Conservation (phyloP, 2,797 vertebrate species). For the Labroides dimidiatus region DNA sequence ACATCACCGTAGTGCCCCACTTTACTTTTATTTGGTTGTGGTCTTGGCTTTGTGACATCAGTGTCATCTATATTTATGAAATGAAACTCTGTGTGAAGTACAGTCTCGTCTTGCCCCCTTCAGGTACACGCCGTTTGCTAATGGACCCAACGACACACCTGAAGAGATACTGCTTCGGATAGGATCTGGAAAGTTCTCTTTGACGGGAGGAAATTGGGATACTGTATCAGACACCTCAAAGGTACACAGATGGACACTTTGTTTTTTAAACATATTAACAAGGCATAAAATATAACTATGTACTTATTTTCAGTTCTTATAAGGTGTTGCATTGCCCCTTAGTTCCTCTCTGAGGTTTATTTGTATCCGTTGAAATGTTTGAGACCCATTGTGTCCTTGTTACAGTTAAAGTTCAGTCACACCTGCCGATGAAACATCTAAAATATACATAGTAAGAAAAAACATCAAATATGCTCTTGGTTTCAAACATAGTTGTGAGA, state of each 20-base stretch:
- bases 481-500: background rate
- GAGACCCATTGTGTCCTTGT: background rate
- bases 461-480: too few species aligned
- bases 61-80: background rate
- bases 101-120: background rate
- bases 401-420: background rate
- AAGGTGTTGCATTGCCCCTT: too few species aligned
- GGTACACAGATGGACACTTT: conserved; percentile 74
- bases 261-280: background rate
- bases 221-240: conserved; percentile 96
- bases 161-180: conserved; percentile 96
- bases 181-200: conserved; percentile 95
- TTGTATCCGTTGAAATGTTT: background rate
- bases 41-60: background rate
- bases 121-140: conserved; percentile 97
- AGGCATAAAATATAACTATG: background rate
- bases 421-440: background rate
- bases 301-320: background rate
- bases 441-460: background rate
- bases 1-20: background rate
- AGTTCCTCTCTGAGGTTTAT: background rate
- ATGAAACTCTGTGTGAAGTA: background rate
- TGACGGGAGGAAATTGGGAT: conserved; percentile 98
- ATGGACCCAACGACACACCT: conserved; percentile 96
- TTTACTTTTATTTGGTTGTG: background rate